Percentiles rank a stretch among this genome's conserved stretches.
phyloP scores from a whole-genome alignment of 2,797 vertebrate species.

The Cercopithecus neglectus region DNA sequence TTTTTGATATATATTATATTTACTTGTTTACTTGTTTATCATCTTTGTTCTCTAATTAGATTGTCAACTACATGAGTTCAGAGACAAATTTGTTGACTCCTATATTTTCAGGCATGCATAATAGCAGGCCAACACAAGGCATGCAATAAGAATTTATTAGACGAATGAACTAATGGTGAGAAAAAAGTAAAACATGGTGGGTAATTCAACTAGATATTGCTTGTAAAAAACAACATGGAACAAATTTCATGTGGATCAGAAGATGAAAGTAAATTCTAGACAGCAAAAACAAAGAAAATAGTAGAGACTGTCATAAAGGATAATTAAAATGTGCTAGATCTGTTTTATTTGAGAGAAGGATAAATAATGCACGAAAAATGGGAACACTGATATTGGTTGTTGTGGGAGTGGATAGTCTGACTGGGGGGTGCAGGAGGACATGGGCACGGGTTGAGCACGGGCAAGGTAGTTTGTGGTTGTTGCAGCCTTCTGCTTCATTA shows the following conservation, averaged over 20 bases:
- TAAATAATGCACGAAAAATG: background rate
- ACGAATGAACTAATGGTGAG: background rate
- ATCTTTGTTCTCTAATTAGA: background rate
- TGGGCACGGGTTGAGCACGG: background rate
- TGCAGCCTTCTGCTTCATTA: background rate
- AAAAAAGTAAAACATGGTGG: background rate
- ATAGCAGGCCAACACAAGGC: background rate
- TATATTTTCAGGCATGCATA: background rate
- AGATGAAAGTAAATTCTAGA: background rate
- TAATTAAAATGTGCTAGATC: background rate
- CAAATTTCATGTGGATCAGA: background rate
- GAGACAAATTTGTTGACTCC: background rate
- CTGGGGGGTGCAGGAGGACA: fast-evolving
- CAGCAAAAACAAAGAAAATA: background rate
- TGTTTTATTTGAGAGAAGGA: background rate
- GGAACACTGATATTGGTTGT: background rate
- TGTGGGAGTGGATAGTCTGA: background rate
- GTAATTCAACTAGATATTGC: background rate
- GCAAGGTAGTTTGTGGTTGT: background rate
- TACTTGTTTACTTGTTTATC: background rate
- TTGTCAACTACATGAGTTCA: background rate
- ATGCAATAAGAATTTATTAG: background rate
- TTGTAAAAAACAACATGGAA: background rate
- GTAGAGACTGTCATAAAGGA: background rate
- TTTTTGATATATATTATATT: background rate